phyloP scores from a whole-genome alignment of 2,888 invertebrate genomes.

The Poecilus cupreus region DNA sequence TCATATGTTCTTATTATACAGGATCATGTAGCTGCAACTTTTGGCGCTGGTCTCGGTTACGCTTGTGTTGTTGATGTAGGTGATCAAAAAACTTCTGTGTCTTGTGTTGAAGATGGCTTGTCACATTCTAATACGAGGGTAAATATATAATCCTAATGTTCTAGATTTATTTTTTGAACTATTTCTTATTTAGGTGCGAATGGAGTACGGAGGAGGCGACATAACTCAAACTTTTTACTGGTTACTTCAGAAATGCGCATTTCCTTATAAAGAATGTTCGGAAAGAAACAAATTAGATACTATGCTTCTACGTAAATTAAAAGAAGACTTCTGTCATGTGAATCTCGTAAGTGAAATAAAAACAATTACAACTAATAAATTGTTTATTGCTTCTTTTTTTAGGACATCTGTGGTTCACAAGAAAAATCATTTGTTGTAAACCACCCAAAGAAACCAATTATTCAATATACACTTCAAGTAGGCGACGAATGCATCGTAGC shows the following conservation, averaged over 20 bases:
- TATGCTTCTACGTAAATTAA: conserved; percentile 86
- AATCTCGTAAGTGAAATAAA: conserved; percentile 77
- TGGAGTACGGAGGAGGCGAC: conserved; percentile 94
- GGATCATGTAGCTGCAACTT: conserved; percentile 91
- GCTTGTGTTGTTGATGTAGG: conserved; percentile 97
- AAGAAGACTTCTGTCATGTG: conserved; percentile 93
- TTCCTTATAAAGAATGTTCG: conserved; percentile 90
- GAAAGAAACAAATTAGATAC: conserved; percentile 85
- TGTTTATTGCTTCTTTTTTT: too few species aligned
- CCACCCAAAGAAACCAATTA: conserved; percentile 80
- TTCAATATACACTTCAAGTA: conserved; percentile 85
- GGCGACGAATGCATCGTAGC: conserved; percentile 96
- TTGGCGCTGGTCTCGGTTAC: conserved; percentile 87
- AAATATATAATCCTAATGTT: conserved; percentile 37
- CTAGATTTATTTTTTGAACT: not conserved
- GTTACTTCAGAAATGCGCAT: conserved; percentile 91
- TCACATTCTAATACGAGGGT: conserved; percentile 91
- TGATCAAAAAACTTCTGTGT: conserved; percentile 95
- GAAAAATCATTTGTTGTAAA: conserved; percentile 86
- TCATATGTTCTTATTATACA: conserved; percentile 68
- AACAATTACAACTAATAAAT: too few species aligned
- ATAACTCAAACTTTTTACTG: conserved; percentile 92
- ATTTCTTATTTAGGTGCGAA: conserved; percentile 72
- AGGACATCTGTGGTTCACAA: conserved; percentile 90
- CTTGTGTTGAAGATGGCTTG: conserved; percentile 97